These are phyloP conservation scores for Mallotus villosus DNA, from an alignment of 2,797 vertebrate genomes.

Conservation along the genomic window DNA sequence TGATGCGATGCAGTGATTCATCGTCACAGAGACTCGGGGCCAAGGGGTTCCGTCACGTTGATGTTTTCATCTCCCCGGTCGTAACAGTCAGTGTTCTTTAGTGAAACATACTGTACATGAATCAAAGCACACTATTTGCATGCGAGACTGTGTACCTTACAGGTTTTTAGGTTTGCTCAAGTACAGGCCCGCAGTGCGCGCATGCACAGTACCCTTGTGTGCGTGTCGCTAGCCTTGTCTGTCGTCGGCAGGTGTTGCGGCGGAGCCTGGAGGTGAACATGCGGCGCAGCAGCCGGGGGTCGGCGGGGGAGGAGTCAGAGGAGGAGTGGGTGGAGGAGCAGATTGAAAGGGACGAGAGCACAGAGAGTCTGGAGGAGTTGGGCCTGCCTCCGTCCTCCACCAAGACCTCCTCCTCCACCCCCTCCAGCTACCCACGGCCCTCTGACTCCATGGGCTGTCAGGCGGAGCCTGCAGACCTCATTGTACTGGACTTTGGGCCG, in stretches of 20 bases:
- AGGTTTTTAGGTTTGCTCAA: not conserved
- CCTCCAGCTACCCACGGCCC: slow-evolving; percentile 31
- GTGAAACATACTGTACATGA: slow-evolving; percentile 5
- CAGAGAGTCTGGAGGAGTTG: slow-evolving; percentile 70
- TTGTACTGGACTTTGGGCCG: slow-evolving; percentile 84
- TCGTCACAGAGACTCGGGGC: not conserved
- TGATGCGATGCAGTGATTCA: not conserved
- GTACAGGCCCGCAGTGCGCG: not conserved
- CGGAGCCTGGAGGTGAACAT: slow-evolving; percentile 81
- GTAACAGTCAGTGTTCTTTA: slow-evolving; percentile 22
- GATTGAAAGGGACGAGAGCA: slow-evolving; percentile 76
- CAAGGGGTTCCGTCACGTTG: too few species aligned
- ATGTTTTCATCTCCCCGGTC: not conserved
- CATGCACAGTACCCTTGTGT: not conserved
- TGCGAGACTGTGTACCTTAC: not conserved
- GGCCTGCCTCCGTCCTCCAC: slow-evolving; percentile 64
- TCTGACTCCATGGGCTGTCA: slow-evolving; percentile 44
- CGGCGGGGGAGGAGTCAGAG: slow-evolving; percentile 83
- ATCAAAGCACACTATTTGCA: not conserved
- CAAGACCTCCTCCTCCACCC: slow-evolving; percentile 58
- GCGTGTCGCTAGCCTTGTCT: not conserved
- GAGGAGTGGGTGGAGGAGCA: slow-evolving; percentile 87
- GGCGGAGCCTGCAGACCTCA: slow-evolving; percentile 65
- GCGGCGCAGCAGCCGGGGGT: slow-evolving; percentile 67
- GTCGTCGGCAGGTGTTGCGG: slow-evolving; percentile 75